phyloP scores from a whole-genome alignment of 2,888 invertebrate species.

The Tolmerus cingulatus region DNA sequence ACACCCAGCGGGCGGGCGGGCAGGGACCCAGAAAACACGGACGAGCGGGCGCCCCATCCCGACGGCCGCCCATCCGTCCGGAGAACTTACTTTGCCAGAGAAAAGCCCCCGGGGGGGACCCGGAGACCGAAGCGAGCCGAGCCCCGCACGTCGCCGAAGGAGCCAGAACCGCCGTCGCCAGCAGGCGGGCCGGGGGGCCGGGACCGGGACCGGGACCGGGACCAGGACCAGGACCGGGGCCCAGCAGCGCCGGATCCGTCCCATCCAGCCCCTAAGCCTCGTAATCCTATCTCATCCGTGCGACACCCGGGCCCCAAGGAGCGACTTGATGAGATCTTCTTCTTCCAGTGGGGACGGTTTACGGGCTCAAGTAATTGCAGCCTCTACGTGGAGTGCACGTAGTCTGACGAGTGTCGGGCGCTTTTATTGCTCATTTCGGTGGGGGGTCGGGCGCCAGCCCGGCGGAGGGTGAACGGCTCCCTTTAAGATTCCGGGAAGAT shows the following conservation, averaged over 20 bases:
- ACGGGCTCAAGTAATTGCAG: conserved; percentile 22
- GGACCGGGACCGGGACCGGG: not conserved
- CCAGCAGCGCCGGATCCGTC: not conserved
- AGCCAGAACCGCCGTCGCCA: not conserved
- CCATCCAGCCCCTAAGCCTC: not conserved
- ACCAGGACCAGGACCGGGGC: not conserved
- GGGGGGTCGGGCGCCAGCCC: not conserved
- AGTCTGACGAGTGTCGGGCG: conserved; percentile 6
- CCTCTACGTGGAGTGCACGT: not conserved
- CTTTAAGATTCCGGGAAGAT: conserved; percentile 8
- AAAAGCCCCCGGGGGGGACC: not conserved
- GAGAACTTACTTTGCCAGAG: not conserved
- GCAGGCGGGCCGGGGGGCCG: too few species aligned
- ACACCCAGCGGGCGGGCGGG: not conserved
- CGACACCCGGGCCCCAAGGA: conserved; percentile 4
- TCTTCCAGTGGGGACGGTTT: not conserved
- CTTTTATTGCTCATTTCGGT: conserved; percentile 39
- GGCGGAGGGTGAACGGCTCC: not conserved
- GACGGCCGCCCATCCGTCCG: not conserved
- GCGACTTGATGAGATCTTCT: conserved; percentile 30
- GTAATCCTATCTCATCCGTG: conserved; percentile 20
- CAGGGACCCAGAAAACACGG: not conserved
- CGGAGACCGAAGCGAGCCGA: not conserved
- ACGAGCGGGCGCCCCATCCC: not conserved
- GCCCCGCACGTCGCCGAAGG: not conserved